Percentiles rank a stretch among this genome's conserved stretches.
phyloP scores from a whole-genome alignment of 2,113 vertebrate species.

The Cisticola juncidis region DNA sequence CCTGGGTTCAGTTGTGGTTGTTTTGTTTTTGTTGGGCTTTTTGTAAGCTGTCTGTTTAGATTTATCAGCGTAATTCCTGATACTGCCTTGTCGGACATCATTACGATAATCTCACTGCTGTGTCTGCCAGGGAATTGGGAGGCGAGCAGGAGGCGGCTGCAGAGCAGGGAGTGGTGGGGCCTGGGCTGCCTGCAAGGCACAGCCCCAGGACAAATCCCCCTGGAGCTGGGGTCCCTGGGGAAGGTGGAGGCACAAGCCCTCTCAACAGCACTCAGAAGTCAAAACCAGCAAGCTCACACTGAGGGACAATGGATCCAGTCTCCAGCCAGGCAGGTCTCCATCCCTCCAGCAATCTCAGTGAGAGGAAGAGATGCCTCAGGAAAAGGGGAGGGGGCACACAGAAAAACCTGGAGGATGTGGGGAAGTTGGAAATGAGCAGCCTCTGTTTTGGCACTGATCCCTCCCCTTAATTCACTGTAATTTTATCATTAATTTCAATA shows the following conservation, averaged over 20 bases:
- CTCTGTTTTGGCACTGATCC: constrained; percentile 25
- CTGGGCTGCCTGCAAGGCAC: not conserved
- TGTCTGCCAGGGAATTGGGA: constrained; percentile 15
- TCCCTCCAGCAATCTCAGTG: not conserved
- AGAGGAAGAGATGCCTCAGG: not conserved
- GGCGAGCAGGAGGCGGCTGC: not conserved
- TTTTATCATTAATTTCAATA: constrained; percentile 42
- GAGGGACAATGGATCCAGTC: not conserved
- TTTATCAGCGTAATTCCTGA: constrained; percentile 68
- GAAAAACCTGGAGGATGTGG: not conserved
- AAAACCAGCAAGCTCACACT: not conserved
- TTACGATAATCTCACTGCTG: constrained; percentile 60
- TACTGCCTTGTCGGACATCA: constrained; percentile 64
- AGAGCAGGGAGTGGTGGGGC: not conserved
- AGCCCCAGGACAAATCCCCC: not conserved
- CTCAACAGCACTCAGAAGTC: not conserved
- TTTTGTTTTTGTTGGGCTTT: not conserved
- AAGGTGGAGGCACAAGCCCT: not conserved
- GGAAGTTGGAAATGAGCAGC: constrained; percentile 18
- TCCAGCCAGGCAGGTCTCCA: not conserved
- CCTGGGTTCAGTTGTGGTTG: constrained; percentile 27
- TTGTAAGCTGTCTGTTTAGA: constrained; percentile 67
- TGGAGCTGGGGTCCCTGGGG: not conserved
- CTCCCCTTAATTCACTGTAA: constrained; percentile 38
- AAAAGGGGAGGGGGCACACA: not conserved